Percentiles rank a stretch among this genome's conserved stretches.
Evolutionary conservation across 2,888 invertebrate genomes (phyloP).

Genomic region (Phlogophora meticulosa): DNA sequence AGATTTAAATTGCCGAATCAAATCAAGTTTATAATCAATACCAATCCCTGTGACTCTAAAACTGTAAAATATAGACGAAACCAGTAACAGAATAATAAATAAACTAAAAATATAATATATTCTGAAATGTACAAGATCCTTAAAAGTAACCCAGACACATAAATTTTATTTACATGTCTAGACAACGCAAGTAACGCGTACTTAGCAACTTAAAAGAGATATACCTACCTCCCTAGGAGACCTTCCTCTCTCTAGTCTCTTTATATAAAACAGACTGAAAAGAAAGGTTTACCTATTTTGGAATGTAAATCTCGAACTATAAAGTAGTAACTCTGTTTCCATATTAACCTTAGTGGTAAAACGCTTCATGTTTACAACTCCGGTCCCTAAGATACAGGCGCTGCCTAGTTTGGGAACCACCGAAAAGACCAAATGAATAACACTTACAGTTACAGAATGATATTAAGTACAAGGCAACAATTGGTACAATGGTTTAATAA

Average conservation of each 20-base stretch:
- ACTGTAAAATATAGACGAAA: neutral
- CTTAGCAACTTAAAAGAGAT: conserved; percentile 49
- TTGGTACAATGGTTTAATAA: no score
- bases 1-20: conserved; percentile 2
- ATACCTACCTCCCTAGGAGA: conserved; percentile 19
- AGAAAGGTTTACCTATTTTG: conserved; percentile 16
- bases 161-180: conserved; percentile 67
- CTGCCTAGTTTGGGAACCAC: no score
- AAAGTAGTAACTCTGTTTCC: no score
- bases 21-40: conserved; percentile 16
- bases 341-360: no score
- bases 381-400: no score
- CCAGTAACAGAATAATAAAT: conserved; percentile 2
- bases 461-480: no score
- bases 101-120: conserved; percentile 38
- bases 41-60: neutral
- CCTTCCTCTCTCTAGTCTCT: neutral
- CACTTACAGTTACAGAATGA: no score
- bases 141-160: conserved; percentile 64
- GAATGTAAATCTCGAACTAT: neutral
- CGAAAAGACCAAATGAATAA: no score
- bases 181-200: conserved; percentile 61
- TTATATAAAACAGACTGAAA: neutral
- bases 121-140: conserved; percentile 35
- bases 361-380: no score